Evolutionary conservation across 2,888 invertebrate genomes (phyloP).

Genomic region (Nomada ruficornis): DNA sequence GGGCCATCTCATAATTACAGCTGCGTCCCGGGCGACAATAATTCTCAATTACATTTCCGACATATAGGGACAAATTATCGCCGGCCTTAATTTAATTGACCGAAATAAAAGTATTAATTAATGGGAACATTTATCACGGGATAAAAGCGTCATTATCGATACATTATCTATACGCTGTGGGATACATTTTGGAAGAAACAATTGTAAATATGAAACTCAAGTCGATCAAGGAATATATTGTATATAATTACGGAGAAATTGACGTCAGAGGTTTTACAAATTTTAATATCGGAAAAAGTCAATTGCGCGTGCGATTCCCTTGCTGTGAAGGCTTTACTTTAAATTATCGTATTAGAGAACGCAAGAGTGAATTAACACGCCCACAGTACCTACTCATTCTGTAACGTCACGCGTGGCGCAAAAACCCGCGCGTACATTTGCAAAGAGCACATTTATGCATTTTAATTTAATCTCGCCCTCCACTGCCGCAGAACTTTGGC

Average conservation of each 20-base stretch:
- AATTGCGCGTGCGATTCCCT: too few species aligned
- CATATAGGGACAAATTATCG: conserved; percentile 7
- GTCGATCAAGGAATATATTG: too few species aligned
- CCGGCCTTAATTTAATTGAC: not conserved
- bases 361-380: not conserved
- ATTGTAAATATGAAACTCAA: not conserved
- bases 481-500: not conserved
- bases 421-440: not conserved
- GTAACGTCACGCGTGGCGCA: not conserved
- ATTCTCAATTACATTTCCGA: conserved; percentile 14
- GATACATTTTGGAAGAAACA: too few species aligned
- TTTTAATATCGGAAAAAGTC: too few species aligned
- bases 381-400: not conserved
- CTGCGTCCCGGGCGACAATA: not conserved
- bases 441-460: conserved; percentile 19
- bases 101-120: not conserved
- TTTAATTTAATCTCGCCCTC: not conserved
- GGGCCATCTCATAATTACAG: conserved; percentile 1
- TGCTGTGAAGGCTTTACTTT: not conserved
- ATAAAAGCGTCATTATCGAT: not conserved
- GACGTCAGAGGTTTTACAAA: too few species aligned
- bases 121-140: not conserved
- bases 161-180: too few species aligned
- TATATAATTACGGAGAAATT: too few species aligned
- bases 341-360: not conserved